Evolutionary conservation across 92 coral and sea anemone genomes (phyloP), one percentile per base, ranked within the genome.

Genomic region (Palythoa heliodiscus): DNA sequence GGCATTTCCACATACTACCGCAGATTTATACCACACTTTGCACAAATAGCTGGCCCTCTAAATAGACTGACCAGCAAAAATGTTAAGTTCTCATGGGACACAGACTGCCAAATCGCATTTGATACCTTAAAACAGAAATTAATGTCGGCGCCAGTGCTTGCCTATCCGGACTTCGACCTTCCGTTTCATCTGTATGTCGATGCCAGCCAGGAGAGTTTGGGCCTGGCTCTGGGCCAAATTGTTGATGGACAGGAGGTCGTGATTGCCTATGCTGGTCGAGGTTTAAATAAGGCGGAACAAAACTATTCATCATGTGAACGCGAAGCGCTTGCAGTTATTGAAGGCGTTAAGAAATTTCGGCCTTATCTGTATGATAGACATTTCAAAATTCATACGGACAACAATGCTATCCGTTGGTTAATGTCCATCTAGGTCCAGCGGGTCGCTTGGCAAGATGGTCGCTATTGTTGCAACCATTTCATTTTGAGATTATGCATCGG

Each of bases 21-120:
- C 37, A 86, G 93, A 43, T 90, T 93, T 78, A 87, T 92, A 5
- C 78, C 89, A 64, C 75, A 68, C 29, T 92, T 89, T 73, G 87
- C 95, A 16, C 55, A 80, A 16, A 77, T 86, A 38, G 85, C 85
- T 15, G 40, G 37, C 24, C 85, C 85, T 48, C 70, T 85, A 17
- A 72, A 82, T 77, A 75, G 53, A 7, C 78, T 77, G 48, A 86
- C 89, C 39, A 61, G 70, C 24, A 64, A 86, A 70, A 68, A 50
- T 58, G 67, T 52, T 5, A 61, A 74, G 19, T 86, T 76, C 64
- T 15, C 2, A 7, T 86, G 89, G 89, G 76, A 63, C 37, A 83
- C 54, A 14, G 75, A 22, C 6, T 85, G 83, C 54, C 24, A 85
- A 43, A 14, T 73, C 3, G 73, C 88, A 71, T 85, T 85, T 57